Conservation (phyloP, 2,113 vertebrate species). For the Amblyornis subalaris region DNA sequence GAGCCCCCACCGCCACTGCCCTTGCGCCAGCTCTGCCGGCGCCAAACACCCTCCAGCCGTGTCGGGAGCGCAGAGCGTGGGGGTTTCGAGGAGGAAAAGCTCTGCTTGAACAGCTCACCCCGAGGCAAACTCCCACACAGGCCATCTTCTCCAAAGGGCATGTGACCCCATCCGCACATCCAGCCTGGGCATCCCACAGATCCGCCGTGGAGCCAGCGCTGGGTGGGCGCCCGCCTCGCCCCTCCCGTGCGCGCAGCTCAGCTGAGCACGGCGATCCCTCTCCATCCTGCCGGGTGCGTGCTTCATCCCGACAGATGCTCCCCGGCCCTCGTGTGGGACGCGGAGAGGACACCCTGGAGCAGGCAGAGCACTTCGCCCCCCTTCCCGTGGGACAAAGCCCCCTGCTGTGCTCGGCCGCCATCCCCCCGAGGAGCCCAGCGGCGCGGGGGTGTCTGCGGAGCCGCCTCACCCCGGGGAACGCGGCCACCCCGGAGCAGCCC, state of each 20-base stretch:
- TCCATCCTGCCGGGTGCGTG: accelerated
- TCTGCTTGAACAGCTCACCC: not conserved
- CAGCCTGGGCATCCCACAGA: not conserved
- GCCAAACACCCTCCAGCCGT: accelerated
- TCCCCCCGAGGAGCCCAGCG: not conserved
- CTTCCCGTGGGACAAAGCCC: not conserved
- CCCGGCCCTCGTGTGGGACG: not conserved
- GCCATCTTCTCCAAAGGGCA: not conserved
- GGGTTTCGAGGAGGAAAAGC: not conserved
- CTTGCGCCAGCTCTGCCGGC: not conserved
- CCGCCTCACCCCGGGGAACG: not conserved
- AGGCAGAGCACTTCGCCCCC: not conserved
- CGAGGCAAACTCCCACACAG: not conserved
- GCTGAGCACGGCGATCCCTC: not conserved
- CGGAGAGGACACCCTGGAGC: not conserved
- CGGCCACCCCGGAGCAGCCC: not conserved
- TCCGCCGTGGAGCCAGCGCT: accelerated
- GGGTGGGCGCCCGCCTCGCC: not conserved
- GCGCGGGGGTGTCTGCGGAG: accelerated
- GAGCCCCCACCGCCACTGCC: accelerated
- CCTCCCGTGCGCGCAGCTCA: not conserved
- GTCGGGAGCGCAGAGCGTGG: not conserved
- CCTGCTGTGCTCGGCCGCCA: not conserved
- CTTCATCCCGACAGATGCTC: not conserved
- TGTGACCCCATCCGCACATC: not conserved